A percentile compares a stretch with the other conserved stretches of the same genome.
These are phyloP conservation scores for Drosophila multiciliata DNA, from an alignment of 2,888 invertebrate species.

Conservation along the genomic window DNA sequence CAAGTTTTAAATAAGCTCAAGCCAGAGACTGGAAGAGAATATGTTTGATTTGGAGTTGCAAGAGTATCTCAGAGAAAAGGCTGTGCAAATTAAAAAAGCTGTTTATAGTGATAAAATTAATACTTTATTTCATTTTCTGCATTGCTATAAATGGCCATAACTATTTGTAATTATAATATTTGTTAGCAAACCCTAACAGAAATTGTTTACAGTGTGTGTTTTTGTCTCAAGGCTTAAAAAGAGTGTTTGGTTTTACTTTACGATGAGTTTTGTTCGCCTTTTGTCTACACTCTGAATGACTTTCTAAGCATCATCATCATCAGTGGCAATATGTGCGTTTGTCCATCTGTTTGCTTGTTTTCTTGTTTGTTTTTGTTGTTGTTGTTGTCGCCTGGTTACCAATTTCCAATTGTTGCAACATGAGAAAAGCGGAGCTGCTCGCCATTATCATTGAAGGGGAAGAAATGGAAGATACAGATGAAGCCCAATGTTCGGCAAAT, in stretches of 20 bases:
- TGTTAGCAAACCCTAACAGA: neutral
- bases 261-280: neutral
- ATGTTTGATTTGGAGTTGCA: neutral
- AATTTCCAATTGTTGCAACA: slow-evolving; percentile 62
- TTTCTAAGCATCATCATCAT: slow-evolving; percentile 53
- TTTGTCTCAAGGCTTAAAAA: slow-evolving; percentile 35
- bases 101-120: neutral
- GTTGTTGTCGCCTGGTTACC: slow-evolving; percentile 28
- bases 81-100: neutral
- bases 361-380: neutral
- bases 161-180: neutral
- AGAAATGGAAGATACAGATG: neutral
- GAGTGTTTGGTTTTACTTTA: slow-evolving; percentile 51
- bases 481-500: slow-evolving; percentile 33
- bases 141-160: neutral
- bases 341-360: neutral
- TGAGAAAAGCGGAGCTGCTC: slow-evolving; percentile 73
- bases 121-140: too few relatives aligned
- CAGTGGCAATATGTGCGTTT: slow-evolving; percentile 13
- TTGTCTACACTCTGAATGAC: slow-evolving; percentile 38
- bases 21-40: neutral
- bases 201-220: slow-evolving; percentile 4
- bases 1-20: too few relatives aligned
- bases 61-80: neutral
- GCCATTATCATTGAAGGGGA: slow-evolving; percentile 34